Percentiles rank a stretch among this genome's conserved stretches.
These are phyloP conservation scores for Phyllostomus discolor DNA, from an alignment of 2,113 vertebrate genomes.

Conservation along the genomic window DNA sequence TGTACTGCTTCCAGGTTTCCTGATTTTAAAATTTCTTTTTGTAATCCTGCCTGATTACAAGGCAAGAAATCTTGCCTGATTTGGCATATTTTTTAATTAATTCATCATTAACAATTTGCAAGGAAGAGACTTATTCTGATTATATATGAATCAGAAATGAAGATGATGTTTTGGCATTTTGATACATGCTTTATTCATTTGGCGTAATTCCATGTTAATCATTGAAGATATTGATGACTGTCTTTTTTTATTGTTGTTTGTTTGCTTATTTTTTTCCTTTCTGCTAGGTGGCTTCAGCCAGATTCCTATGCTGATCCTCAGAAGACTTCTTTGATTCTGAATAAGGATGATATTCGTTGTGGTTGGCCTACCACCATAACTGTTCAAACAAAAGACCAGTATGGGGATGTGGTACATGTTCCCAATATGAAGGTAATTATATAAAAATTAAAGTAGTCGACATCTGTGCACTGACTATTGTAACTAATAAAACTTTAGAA, in stretches of 20 bases:
- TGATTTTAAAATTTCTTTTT: not conserved
- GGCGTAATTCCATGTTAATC: not conserved
- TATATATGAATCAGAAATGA: not conserved
- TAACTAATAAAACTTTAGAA: not conserved
- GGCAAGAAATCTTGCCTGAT: not conserved
- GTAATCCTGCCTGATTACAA: no score
- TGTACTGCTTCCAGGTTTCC: not conserved
- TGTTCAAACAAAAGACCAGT: conserved; percentile 98
- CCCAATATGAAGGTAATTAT: conserved; percentile 96
- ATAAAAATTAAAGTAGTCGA: not conserved
- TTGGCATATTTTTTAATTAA: not conserved
- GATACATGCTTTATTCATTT: not conserved
- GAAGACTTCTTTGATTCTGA: conserved; percentile 95
- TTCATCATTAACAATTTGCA: not conserved
- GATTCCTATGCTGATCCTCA: conserved; percentile 99
- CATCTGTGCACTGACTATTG: not conserved
- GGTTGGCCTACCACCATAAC: conserved; percentile 98
- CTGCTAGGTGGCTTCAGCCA: conserved; percentile 95
- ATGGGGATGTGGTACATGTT: conserved; percentile 97
- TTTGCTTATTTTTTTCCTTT: not conserved
- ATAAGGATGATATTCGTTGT: conserved; percentile 98
- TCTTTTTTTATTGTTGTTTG: not conserved
- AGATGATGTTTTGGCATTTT: not conserved
- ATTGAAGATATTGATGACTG: not conserved
- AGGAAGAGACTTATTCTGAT: not conserved